Evolutionary conservation across 1,140 invertebrate genomes (phyloP), one percentile per base, ranked within the genome.

Genomic region (Phenacoccus solenopsis): DNA sequence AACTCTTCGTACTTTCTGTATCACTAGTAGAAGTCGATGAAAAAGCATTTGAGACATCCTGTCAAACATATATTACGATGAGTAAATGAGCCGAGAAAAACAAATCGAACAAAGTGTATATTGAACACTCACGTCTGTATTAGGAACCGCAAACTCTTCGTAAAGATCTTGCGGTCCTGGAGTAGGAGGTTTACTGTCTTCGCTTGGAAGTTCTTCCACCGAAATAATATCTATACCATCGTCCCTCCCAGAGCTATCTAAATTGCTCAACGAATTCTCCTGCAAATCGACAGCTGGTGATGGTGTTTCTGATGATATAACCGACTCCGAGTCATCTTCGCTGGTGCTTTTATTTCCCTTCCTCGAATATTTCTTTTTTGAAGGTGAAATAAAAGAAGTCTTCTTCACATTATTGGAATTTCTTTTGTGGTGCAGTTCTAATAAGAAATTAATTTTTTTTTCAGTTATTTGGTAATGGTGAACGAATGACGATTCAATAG

Each of bases 101-200:
- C 13, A 32, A 7, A 32, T 32, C 30, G 30, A 5, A 32, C n/a
- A n/a, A 5, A 59, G 20, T 9, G 4, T 4, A 7, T 59, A 59
- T 4, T 20, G 13, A 5, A 20, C 5, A 16, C 5, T 64, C 25
- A 64, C 59, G 9, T 64, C 59, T 27, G 59, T 27, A 27, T 25
- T 25, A 4, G 59, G 59, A 24, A 64, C 59, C 4, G 59, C 59
- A 20, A 64, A 64, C 21, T 64, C 59, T 64, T 64, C 59, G 25
- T 64, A 64, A 3, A 64, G 25, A 25, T 64, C 59, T 64, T 64
- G 59, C 25, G 59, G 59, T 22, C 59, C 59, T 16, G 59, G 59
- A 24, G 59, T 64, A 22, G 59, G 59, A 25, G 59, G 59, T 64
- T 64, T 64, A 64, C 59, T 64, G 12, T 64, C 59, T 64, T 64